A percentile compares a stretch with the other conserved stretches of the same genome.
phyloP scores from a whole-genome alignment of 2,113 vertebrate genomes.

The Otolemur garnettii region DNA sequence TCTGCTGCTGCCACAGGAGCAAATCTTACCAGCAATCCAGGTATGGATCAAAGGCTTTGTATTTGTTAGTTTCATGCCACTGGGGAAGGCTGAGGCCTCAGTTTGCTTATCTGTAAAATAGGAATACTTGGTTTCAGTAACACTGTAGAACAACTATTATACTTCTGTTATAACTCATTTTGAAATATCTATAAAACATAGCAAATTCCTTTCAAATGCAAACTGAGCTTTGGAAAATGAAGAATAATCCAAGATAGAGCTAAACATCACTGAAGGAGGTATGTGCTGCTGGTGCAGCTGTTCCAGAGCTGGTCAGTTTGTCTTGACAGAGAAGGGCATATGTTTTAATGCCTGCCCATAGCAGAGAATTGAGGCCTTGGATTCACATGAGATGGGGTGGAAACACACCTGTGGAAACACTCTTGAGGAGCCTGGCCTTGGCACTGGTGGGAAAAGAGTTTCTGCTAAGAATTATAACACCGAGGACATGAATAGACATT shows the following conservation, averaged over 20 bases:
- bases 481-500: no score
- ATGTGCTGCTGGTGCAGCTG: neutral
- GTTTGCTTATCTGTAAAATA: no score
- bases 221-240: neutral
- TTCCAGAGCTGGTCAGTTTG: fast-evolving
- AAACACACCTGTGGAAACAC: neutral
- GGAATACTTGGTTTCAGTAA: neutral
- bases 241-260: neutral
- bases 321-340: neutral
- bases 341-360: neutral
- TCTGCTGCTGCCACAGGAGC: neutral
- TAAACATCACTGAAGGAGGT: neutral
- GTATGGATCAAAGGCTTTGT: neutral
- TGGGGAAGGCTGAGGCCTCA: neutral
- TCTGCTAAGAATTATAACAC: neutral
- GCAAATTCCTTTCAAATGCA: neutral
- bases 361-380: neutral
- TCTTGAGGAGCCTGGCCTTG: neutral
- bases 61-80: no score
- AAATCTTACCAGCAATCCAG: neutral
- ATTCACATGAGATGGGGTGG: neutral
- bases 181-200: neutral
- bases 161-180: neutral
- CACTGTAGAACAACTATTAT: neutral
- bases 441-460: neutral